Evolutionary conservation across 1,140 invertebrate genomes (phyloP).

Genomic region (Drosophila quadrilineata): DNA sequence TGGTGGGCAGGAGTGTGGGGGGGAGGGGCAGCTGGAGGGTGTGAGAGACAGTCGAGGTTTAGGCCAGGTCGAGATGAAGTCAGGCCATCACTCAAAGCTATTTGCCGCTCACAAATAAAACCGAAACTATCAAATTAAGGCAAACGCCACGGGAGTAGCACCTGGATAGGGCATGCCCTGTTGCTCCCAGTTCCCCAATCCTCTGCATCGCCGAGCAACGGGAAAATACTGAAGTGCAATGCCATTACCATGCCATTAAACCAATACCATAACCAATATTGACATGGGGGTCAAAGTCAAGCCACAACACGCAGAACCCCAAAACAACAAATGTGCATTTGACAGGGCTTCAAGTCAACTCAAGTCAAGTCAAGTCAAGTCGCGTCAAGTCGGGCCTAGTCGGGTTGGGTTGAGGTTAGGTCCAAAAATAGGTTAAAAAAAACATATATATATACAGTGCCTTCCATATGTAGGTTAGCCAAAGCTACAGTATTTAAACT

Average conservation of each 20-base stretch:
- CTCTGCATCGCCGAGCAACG: conserved; percentile 21
- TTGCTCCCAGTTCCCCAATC: no score
- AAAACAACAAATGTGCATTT: conserved; percentile 70
- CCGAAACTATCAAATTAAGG: conserved; percentile 70
- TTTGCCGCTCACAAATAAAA: conserved; percentile 75
- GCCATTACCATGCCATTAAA: conserved; percentile 36
- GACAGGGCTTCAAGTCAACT: conserved; percentile 30
- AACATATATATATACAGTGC: no score
- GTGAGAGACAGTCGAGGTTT: conserved; percentile 5
- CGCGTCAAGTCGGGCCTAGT: no score
- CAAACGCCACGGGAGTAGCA: conserved; percentile 56
- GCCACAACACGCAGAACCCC: conserved; percentile 4
- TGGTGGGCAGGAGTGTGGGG: not conserved
- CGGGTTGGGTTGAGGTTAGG: no score
- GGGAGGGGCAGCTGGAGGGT: not conserved
- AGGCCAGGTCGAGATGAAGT: conserved; percentile 13
- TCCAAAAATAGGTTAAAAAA: conserved; percentile 42
- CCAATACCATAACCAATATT: conserved; percentile 35
- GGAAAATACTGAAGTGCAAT: conserved; percentile 31
- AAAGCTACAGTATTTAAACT: conserved; percentile 10
- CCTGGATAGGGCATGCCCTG: conserved; percentile 26
- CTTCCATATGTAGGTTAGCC: conserved; percentile 29
- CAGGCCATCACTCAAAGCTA: conserved; percentile 68
- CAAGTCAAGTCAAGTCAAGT: not conserved
- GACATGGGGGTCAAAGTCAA: conserved; percentile 41